Percentiles rank a stretch among this genome's conserved stretches.
Evolutionary conservation across 2,888 invertebrate species (phyloP).

Genomic region (Drosophila mulleri): DNA sequence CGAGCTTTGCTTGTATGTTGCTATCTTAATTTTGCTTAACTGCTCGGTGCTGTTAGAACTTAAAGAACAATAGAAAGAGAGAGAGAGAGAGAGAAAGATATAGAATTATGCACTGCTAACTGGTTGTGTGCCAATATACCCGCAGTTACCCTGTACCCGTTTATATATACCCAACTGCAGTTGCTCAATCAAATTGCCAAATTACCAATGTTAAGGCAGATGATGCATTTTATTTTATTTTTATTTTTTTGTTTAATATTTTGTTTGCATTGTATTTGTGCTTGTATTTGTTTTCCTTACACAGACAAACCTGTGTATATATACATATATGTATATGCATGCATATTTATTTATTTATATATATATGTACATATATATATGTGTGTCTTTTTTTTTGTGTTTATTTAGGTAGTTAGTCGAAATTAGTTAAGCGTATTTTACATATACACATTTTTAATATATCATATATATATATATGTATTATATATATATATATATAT

Average conservation of each 20-base stretch:
- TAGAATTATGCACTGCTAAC: constrained; percentile 40
- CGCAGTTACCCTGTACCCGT: constrained; percentile 6
- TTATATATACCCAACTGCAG: constrained; percentile 45
- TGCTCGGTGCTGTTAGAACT: constrained; percentile 36
- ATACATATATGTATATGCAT: constrained; percentile 14
- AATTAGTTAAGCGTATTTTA: constrained; percentile 74
- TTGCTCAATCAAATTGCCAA: constrained; percentile 75
- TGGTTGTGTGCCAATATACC: constrained; percentile 58
- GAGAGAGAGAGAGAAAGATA: constrained; percentile 1
- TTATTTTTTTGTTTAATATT: constrained; percentile 22
- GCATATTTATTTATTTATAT: constrained; percentile 1
- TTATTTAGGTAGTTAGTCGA: constrained; percentile 74
- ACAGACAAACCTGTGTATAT: too few species aligned
- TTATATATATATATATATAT: too few species aligned
- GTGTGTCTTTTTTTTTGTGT: constrained; percentile 22
- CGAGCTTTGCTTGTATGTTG: constrained; percentile 21
- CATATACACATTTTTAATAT: constrained; percentile 19
- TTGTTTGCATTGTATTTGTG: constrained; percentile 16
- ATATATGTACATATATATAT: constrained; percentile 16
- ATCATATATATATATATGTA: neutral
- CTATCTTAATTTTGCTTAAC: constrained; percentile 4
- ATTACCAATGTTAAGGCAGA: constrained; percentile 62
- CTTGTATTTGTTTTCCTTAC: constrained; percentile 26
- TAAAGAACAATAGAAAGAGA: constrained; percentile 5
- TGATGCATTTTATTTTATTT: constrained; percentile 17